These are phyloP conservation scores for Calephelis perditalis DNA, from an alignment of 2,888 invertebrate genomes.

Conservation along the genomic window DNA sequence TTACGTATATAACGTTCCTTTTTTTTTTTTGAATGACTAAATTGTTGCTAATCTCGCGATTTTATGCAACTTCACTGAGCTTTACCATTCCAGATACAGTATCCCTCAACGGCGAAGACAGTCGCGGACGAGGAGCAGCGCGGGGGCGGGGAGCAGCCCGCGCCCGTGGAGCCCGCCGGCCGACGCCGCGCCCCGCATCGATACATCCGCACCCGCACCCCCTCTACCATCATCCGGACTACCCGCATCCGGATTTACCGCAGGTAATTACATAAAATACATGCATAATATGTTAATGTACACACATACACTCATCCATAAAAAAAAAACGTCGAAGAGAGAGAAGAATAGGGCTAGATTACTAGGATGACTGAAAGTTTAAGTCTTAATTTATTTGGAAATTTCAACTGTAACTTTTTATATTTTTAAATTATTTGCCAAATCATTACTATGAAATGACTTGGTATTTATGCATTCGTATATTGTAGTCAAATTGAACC, in stretches of 20 bases:
- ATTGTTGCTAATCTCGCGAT: too few species aligned
- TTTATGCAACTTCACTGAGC: too few species aligned
- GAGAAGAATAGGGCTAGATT: background rate
- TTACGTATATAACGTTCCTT: too few species aligned
- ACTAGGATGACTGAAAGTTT: too few species aligned
- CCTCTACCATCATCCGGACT: conserved; percentile 47
- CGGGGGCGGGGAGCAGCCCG: conserved; percentile 39
- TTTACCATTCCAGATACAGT: conserved; percentile 49
- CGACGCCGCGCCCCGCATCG: conserved; percentile 46
- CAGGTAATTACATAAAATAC: conserved; percentile 43
- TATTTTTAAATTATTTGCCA: too few species aligned
- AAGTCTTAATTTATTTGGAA: too few species aligned
- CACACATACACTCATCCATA: background rate
- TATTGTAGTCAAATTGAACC: too few species aligned
- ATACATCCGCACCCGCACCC: conserved; percentile 67
- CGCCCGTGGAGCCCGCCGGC: conserved; percentile 36
- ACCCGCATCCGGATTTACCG: conserved; percentile 49
- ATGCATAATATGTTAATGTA: background rate
- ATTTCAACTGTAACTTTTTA: too few species aligned
- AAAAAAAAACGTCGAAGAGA: background rate
- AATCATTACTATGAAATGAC: too few species aligned
- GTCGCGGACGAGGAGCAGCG: conserved; percentile 38
- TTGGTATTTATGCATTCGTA: too few species aligned
- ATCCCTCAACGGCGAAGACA: conserved; percentile 66
- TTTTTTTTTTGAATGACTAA: too few species aligned